Evolutionary conservation across 2,888 invertebrate genomes (phyloP).

Genomic region (Pyrrhosoma nymphula): DNA sequence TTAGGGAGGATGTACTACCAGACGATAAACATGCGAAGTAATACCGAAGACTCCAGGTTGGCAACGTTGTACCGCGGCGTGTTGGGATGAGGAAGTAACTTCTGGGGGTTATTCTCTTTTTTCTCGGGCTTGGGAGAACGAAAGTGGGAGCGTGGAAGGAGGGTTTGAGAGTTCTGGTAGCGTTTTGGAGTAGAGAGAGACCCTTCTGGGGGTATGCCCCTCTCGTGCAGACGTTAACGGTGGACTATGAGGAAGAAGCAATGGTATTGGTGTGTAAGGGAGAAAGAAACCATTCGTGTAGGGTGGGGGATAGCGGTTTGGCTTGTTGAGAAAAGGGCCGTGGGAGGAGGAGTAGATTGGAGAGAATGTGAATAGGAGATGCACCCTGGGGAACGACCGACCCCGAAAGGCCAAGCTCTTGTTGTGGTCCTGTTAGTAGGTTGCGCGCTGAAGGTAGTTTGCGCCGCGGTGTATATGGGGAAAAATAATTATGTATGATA

Average conservation of each 20-base stretch:
- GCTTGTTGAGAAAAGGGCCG: neutral
- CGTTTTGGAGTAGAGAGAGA: neutral
- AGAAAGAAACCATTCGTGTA: neutral
- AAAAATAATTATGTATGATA: neutral
- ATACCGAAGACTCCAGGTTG: neutral
- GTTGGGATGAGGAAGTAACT: neutral
- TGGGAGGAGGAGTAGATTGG: neutral
- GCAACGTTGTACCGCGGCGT: neutral
- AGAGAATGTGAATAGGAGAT: neutral
- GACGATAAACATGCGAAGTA: slow-evolving; percentile 19
- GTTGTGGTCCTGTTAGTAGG: slow-evolving; percentile 5
- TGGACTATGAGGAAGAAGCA: neutral
- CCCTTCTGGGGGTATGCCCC: neutral
- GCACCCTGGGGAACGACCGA: slow-evolving; percentile 2
- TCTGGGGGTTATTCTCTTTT: neutral
- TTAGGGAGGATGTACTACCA: neutral
- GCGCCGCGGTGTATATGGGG: neutral
- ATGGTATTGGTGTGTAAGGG: neutral
- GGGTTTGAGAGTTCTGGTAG: neutral
- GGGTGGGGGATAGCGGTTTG: neutral
- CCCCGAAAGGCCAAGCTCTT: neutral
- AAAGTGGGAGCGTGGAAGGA: neutral
- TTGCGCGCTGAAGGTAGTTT: neutral
- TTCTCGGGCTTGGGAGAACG: neutral
- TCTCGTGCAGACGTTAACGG: neutral